Evolutionary conservation across 2,888 invertebrate genomes (phyloP), one percentile per base, ranked within the genome.

Genomic region (Ischnus inquisitorius): DNA sequence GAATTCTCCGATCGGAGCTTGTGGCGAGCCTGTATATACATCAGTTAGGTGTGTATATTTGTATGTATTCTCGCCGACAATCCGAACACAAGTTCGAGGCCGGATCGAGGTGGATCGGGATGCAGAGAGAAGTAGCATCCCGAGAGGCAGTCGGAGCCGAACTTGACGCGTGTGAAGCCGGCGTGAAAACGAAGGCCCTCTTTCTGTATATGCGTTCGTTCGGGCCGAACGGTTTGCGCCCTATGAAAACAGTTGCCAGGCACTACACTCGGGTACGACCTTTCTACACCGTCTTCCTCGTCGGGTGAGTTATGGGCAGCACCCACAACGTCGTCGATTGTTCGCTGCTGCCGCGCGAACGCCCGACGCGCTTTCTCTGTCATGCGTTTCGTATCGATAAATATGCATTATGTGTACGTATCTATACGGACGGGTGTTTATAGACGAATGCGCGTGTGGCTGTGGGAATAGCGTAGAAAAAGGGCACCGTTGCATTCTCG

Each of bases 261-360:
- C 57, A 64, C 51, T 43, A 39, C 54, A 19, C 22, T 81, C 8
- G 51, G 60, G 62, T 41, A 62, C 51, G 60, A 82, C 60, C 78
- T 74, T 82, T 82, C 78, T 68, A 74, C 82, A 82, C 72, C 41
- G 57, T 62, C 67, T 78, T 72, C 48, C 60, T 60, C 72, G 64
- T 48, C 67, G 19, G 67, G 72, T 82, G 82, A 82, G 78, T 82
- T 82, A 82, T 82, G 82, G 67, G 72, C 78, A 74, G 72, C 78
- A 74, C 51, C 82, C 67, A 62, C 77, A 78, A 78, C 72, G 67
- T 82, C 54, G 60, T 74, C 78, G 77, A 78, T 82, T 78, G 82
- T 82, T 82, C 77, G 60, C 39, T 41, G 22, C 67, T 12, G 68
- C 10, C 60, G 28, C 60, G 28, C 46, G 67, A 57, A 77, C 71